A percentile compares a stretch with the other conserved stretches of the same genome.
phyloP scores from a whole-genome alignment of 2,113 vertebrate genomes.

The Pedionomus torquatus region DNA sequence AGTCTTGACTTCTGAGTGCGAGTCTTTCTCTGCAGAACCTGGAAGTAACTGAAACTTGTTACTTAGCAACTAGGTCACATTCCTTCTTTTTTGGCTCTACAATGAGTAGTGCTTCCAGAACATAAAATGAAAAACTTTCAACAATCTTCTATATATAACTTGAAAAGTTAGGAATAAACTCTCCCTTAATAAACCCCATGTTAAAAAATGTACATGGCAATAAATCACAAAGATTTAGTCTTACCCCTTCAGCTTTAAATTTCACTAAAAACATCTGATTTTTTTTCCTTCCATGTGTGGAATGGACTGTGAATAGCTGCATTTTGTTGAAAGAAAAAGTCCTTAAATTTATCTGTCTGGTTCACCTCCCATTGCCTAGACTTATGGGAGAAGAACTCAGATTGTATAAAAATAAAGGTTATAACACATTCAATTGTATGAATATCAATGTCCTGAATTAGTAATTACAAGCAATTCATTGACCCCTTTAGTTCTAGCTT shows the following conservation, averaged over 20 bases:
- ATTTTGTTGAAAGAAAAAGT: constrained; percentile 3
- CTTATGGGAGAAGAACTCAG: background rate
- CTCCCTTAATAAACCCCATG: constrained; percentile 4
- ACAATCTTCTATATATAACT: background rate
- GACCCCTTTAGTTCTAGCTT: too few relatives aligned
- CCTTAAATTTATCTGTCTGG: background rate
- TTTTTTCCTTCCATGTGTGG: background rate
- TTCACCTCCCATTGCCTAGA: background rate
- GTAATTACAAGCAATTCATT: background rate
- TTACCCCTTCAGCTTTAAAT: background rate
- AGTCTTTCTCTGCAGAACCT: constrained; percentile 30
- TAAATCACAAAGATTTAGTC: constrained; percentile 25
- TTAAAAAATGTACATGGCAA: background rate
- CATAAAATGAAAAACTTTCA: constrained; percentile 25
- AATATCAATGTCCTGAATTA: background rate
- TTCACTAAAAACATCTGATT: background rate
- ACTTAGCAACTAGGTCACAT: constrained; percentile 62
- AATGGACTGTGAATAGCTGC: background rate
- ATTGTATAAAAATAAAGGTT: background rate
- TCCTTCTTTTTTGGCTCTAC: constrained; percentile 42
- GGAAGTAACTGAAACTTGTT: constrained; percentile 37
- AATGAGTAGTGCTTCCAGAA: constrained; percentile 12
- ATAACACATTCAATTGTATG: background rate
- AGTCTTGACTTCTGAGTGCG: background rate
- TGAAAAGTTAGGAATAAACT: constrained; percentile 26